A percentile compares a stretch with the other conserved stretches of the same genome.
Evolutionary conservation across 2,797 vertebrate species (phyloP).

Genomic region (Gymnoscopelus braueri): DNA sequence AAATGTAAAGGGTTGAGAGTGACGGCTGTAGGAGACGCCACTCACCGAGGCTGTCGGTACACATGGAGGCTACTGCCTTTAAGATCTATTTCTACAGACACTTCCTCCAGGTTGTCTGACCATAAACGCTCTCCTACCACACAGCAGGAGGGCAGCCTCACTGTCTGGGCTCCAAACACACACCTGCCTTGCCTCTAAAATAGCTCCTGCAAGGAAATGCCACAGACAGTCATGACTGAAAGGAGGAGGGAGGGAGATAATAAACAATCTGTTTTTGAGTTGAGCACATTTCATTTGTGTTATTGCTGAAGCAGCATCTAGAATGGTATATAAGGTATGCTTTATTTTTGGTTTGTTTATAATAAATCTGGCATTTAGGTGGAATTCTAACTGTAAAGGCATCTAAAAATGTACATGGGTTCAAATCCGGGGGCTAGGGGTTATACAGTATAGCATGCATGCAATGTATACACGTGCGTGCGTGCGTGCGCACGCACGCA

Average conservation of each 20-base stretch:
- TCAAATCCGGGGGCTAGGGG: too few relatives aligned
- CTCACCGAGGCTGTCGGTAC: neutral
- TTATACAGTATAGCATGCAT: neutral
- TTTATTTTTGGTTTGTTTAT: too few relatives aligned
- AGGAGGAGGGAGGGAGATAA: too few relatives aligned
- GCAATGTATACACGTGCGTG: neutral
- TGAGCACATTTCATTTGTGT: too few relatives aligned
- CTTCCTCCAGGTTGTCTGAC: constrained; percentile 64
- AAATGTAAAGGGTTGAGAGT: neutral
- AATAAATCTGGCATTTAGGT: too few relatives aligned
- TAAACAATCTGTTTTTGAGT: too few relatives aligned
- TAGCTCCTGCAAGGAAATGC: constrained; percentile 54
- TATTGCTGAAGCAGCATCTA: too few relatives aligned
- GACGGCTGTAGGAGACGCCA: neutral
- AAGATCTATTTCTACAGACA: constrained; percentile 46
- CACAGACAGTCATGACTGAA: constrained; percentile 22
- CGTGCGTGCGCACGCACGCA: too few relatives aligned
- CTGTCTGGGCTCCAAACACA: constrained; percentile 66
- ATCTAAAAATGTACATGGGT: too few relatives aligned
- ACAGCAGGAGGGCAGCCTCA: constrained; percentile 66
- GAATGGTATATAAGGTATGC: too few relatives aligned
- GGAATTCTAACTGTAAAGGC: too few relatives aligned
- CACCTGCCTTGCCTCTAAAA: constrained; percentile 67
- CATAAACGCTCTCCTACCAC: constrained; percentile 44
- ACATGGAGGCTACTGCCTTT: constrained; percentile 10